Conservation (phyloP, 1,140 invertebrate species). For the Cylas formicarius region DNA sequence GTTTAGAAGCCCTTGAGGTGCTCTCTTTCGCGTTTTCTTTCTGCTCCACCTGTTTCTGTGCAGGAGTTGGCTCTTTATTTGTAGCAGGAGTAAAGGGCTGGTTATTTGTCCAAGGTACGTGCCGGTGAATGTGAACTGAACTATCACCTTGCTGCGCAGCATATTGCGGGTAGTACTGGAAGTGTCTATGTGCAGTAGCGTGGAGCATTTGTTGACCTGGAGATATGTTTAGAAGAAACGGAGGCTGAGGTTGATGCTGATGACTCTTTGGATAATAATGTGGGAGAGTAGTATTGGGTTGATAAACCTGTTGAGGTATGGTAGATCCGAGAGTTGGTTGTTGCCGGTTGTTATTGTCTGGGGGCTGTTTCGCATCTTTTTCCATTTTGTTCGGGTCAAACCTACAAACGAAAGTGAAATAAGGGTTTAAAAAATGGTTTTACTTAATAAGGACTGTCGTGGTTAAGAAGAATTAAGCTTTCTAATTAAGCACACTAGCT, state of each 20-base stretch:
- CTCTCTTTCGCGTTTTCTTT: constrained; percentile 36
- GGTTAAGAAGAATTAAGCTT: too few species aligned
- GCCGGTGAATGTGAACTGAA: constrained; percentile 15
- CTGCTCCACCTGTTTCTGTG: constrained; percentile 36
- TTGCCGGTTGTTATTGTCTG: constrained; percentile 17
- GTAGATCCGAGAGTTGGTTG: constrained; percentile 21
- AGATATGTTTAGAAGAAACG: constrained; percentile 25
- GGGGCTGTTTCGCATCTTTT: constrained; percentile 32
- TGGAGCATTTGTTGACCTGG: constrained; percentile 29
- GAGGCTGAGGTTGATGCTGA: constrained; percentile 23
- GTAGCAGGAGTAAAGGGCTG: too few species aligned
- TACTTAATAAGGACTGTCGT: too few species aligned
- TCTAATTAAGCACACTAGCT: too few species aligned
- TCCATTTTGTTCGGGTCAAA: constrained; percentile 40
- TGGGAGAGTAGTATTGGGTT: constrained; percentile 34
- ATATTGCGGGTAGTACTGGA: constrained; percentile 22
- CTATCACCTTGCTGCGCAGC: constrained; percentile 33
- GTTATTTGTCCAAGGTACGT: constrained; percentile 11
- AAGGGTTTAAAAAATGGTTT: constrained; percentile 3
- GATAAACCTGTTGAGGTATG: constrained; percentile 32
- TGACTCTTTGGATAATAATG: constrained; percentile 34
- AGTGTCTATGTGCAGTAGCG: constrained; percentile 22
- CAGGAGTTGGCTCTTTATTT: constrained; percentile 26
- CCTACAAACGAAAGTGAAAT: constrained; percentile 26
- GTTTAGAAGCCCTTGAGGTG: constrained; percentile 12